phyloP scores from a whole-genome alignment of 2,888 invertebrate species.

The Lithophane ornitopus region DNA sequence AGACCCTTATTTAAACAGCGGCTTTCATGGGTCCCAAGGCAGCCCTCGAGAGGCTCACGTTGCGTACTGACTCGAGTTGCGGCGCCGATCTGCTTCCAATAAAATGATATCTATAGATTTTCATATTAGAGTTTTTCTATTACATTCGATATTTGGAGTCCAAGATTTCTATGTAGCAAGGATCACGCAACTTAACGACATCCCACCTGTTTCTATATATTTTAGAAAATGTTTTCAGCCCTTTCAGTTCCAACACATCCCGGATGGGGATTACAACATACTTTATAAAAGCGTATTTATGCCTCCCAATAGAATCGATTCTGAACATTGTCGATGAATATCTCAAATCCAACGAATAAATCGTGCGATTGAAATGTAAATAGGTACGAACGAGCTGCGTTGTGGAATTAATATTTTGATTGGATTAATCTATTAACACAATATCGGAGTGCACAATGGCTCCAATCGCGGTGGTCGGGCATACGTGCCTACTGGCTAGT shows the following conservation, averaged over 20 bases:
- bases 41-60: slow-evolving; percentile 71
- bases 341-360: slow-evolving; percentile 82
- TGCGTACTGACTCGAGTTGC: slow-evolving; percentile 72
- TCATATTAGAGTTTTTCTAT: slow-evolving; percentile 67
- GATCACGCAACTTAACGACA: slow-evolving; percentile 7
- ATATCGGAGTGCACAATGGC: slow-evolving; percentile 82
- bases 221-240: slow-evolving; percentile 9
- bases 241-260: slow-evolving; percentile 27
- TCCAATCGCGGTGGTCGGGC: slow-evolving; percentile 70
- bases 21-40: slow-evolving; percentile 72
- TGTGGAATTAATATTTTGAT: slow-evolving; percentile 89
- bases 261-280: slow-evolving; percentile 51
- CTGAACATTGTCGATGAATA: slow-evolving; percentile 75
- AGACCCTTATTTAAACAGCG: slow-evolving; percentile 71
- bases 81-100: slow-evolving; percentile 65
- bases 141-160: slow-evolving; percentile 43
- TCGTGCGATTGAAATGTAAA: slow-evolving; percentile 87
- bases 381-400: slow-evolving; percentile 79
- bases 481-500: slow-evolving; percentile 52
- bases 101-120: slow-evolving; percentile 68
- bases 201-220: slow-evolving; percentile 21
- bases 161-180: slow-evolving; percentile 24
- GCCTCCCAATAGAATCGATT: slow-evolving; percentile 60
- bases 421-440: slow-evolving; percentile 89
- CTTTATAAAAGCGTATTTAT: slow-evolving; percentile 63